Base-by-base conservation (phyloP, 2,888 invertebrate species). In the Zootermopsis nevadensis region DNA sequence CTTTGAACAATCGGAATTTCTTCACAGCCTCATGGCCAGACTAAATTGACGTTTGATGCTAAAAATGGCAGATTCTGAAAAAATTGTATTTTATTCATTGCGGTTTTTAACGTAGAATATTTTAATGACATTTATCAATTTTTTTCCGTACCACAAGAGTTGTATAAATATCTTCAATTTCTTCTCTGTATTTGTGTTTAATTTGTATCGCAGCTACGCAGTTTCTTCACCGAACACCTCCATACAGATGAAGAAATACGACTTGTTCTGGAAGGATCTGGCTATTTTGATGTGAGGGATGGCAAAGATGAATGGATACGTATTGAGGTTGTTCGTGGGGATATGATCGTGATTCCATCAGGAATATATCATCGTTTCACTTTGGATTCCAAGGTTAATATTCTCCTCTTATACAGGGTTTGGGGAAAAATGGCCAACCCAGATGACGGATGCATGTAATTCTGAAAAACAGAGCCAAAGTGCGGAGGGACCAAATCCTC, bases 341-440 rank as follows among this genome's bases (percentile, higher is more conserved):
- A 99, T 90, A 91, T 99, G 90, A 93, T 99, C 84, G 93, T 98
- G 83, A 93, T 99, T 83, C 99, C 99, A 0, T 95, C 97, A 84
- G 99, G 99, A 27, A 98, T 99, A 86, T 99, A 99, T 89, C 99
- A 99, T 88, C 92, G 99, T 82, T 99, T 99, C 89, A 99, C 98
- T 0, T 91, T 98, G 84, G 98, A 99, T 88, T 89, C 90, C 0
- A 94, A 95, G 87, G 96, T 96, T 89, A 88, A 81, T 81, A 48
- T 77, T 19, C 24, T 6, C 15, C 22, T 77, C 22, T 38, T 33
- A 7, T 22, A 77, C 38, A 8, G 7, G 38, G 1, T 38, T 10
- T 6, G 10, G 38, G 38, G 10, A 38, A 38, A 8, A 38, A 38
- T 8, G 38, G 38, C 6, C 6, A 38, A 38, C 10, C 10, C 1